Conservation (phyloP, 2,888 invertebrate genomes). For the Acronicta aceris region DNA sequence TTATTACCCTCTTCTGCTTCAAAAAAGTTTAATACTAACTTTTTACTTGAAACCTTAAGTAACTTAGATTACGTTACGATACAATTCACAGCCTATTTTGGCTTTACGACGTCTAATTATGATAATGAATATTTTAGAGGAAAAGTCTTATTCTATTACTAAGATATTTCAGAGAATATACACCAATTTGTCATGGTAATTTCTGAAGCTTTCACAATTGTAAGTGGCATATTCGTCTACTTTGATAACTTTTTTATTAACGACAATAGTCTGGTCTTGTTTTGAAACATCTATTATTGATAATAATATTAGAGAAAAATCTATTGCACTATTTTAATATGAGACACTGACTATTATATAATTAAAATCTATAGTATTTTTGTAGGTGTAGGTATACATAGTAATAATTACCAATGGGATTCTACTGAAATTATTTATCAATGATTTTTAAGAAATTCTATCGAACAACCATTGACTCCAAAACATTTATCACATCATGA, state of each 20-base stretch:
- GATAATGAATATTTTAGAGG: conserved; percentile 43
- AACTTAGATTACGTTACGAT: conserved; percentile 54
- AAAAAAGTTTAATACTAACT: conserved; percentile 46
- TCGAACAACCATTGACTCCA: conserved; percentile 23
- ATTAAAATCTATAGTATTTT: conserved; percentile 2
- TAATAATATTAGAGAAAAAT: conserved; percentile 9
- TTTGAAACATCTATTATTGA: conserved; percentile 5
- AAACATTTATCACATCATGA: background rate
- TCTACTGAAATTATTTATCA: conserved; percentile 26
- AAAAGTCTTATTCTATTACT: conserved; percentile 37
- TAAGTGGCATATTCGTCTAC: background rate
- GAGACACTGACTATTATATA: background rate
- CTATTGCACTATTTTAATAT: background rate
- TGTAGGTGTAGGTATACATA: conserved; percentile 38
- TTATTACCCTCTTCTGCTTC: conserved; percentile 40
- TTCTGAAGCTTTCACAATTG: conserved; percentile 12
- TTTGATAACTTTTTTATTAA: too few species aligned
- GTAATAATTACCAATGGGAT: conserved; percentile 31
- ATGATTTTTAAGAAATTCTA: conserved; percentile 42
- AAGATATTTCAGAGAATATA: conserved; percentile 19
- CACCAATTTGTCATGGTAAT: conserved; percentile 9
- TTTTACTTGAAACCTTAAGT: conserved; percentile 50
- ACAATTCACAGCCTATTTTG: conserved; percentile 75
- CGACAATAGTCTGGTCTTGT: background rate
- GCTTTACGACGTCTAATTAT: conserved; percentile 61